A percentile compares a stretch with the other conserved stretches of the same genome.
Conservation (phyloP, 2,888 invertebrate species). For the Epirrita christyi region DNA sequence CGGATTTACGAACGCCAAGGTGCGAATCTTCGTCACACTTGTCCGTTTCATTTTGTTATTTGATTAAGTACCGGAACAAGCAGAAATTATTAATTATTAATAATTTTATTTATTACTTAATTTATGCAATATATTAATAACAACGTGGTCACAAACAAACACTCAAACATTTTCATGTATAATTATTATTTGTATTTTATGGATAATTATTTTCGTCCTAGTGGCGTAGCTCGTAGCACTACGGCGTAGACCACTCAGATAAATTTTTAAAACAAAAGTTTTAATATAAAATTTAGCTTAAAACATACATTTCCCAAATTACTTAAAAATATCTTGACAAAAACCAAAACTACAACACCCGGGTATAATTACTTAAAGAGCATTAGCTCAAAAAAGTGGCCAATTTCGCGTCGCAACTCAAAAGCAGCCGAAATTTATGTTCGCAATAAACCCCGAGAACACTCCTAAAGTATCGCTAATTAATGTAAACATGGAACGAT, state of each 20-base stretch:
- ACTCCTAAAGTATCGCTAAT: conserved; percentile 81
- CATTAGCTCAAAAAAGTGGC: conserved; percentile 39
- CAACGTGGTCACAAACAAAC: too few relatives aligned
- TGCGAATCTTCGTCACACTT: too few relatives aligned
- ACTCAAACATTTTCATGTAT: too few relatives aligned
- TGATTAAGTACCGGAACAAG: too few relatives aligned
- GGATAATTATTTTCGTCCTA: neutral
- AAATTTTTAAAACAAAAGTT: neutral
- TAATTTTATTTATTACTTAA: too few relatives aligned
- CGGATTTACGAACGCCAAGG: too few relatives aligned
- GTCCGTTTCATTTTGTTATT: too few relatives aligned
- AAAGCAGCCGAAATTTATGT: conserved; percentile 69
- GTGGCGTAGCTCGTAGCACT: conserved; percentile 8
- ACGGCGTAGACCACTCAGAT: neutral
- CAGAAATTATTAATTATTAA: too few relatives aligned
- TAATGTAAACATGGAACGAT: conserved; percentile 83
- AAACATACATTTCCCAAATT: conserved; percentile 1
- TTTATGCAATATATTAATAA: too few relatives aligned
- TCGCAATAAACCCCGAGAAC: conserved; percentile 75
- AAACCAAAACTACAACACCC: conserved; percentile 37
- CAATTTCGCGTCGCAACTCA: conserved; percentile 48
- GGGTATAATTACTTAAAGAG: conserved; percentile 39
- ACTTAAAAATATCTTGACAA: conserved; percentile 27
- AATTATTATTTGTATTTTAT: neutral
- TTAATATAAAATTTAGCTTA: conserved; percentile 12